Evolutionary conservation across 2,113 vertebrate species (phyloP), one percentile per base, ranked within the genome.

Genomic region (Thalassoma bifasciatum): DNA sequence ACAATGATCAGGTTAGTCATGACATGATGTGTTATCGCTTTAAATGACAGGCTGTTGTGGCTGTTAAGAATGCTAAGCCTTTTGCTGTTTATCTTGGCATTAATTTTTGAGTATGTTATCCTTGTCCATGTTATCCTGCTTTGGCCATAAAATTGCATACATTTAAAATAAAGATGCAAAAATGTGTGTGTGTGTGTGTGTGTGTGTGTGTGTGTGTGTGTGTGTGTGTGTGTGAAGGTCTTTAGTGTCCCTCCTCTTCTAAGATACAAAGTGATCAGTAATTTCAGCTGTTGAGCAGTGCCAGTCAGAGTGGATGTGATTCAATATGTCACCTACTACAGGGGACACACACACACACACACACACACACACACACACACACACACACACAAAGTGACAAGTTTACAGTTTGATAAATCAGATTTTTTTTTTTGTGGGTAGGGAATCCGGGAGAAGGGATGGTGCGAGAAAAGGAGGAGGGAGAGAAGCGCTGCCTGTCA

Each of bases 361-460:
- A 30, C 30, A 47, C 69, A 58, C 66, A 37, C 54, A 59, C 69
- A 38, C 66, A 30, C 72, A 42, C 8, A 47, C 82, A 76, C 72
- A 73, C 81, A 72, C 63, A 72, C 54, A 67, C 57, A 76, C 90
- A 92, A 93, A 94, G 93, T 95, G 93, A 94, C 92, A 94, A 90
- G 92, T 94, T 94, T 94, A 93, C 92, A 92, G 92, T 94, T 92
- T 93, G 92, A 94, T 94, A 93, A 94, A 93, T 94, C 93, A 30
- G 74, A 87, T 92, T 93, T 93, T 66, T 82, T 61, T n/a, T 69
- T 79, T 66, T 72, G 38, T 76, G 68, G 74, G 84, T 60, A 46
- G 60, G 60, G 82, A 57, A 61, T 66, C 60, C 3, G 14, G 66
- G 62, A 73, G 85, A 72, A 63, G 66, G 66, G 60, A 71, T n/a